These are phyloP conservation scores for Triplophysa tibetana DNA, from an alignment of 2,113 vertebrate species.

Conservation along the genomic window DNA sequence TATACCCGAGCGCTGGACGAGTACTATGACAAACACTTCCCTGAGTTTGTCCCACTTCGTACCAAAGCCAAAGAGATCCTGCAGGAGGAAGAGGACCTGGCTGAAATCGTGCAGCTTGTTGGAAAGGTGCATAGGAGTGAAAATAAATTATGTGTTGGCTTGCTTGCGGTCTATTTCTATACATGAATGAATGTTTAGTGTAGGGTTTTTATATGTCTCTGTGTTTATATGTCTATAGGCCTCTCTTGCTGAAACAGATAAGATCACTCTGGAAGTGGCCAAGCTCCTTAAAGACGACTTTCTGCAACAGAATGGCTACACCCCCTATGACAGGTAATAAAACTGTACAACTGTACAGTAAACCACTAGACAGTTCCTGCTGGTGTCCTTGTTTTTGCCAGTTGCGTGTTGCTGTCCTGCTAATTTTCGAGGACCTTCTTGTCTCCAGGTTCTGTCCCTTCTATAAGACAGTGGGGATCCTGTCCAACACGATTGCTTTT, in stretches of 20 bases:
- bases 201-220: too few relatives aligned
- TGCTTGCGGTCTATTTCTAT: neutral
- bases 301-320: slow-evolving; percentile 97
- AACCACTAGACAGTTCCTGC: neutral
- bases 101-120: slow-evolving; percentile 96
- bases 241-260: slow-evolving; percentile 95
- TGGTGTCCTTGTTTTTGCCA: neutral
- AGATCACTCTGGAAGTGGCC: slow-evolving; percentile 97
- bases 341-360: neutral
- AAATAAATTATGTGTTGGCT: neutral
- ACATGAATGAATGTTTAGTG: too few relatives aligned
- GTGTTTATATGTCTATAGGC: slow-evolving; percentile 70
- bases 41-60: slow-evolving; percentile 92
- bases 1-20: slow-evolving; percentile 92
- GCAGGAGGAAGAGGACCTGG: slow-evolving; percentile 96
- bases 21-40: slow-evolving; percentile 96
- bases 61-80: slow-evolving; percentile 97
- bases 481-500: slow-evolving; percentile 95
- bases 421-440: neutral
- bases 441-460: neutral
- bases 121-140: slow-evolving; percentile 80
- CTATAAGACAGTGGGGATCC: slow-evolving; percentile 93
- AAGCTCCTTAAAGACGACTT: slow-evolving; percentile 99
- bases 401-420: neutral
- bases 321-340: slow-evolving; percentile 89